These are phyloP conservation scores for Pygocentrus nattereri DNA, from an alignment of 2,797 vertebrate species.

Conservation along the genomic window DNA sequence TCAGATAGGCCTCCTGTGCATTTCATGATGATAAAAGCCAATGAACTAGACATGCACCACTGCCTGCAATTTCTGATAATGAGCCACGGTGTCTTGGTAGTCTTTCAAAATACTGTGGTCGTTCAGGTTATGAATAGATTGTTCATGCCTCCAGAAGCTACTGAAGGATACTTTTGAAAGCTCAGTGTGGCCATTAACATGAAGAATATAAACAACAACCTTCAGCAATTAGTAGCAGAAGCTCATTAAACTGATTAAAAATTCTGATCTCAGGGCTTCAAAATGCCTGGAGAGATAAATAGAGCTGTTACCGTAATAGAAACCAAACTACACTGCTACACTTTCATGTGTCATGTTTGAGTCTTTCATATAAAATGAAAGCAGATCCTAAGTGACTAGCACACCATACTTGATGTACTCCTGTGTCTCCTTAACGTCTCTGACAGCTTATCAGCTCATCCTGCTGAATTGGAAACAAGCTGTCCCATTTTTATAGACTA, in stretches of 20 bases:
- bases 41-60: background rate
- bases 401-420: too few relatives aligned
- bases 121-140: background rate
- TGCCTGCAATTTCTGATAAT: background rate
- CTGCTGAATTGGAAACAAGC: too few relatives aligned
- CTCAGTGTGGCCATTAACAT: background rate
- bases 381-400: too few relatives aligned
- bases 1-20: background rate
- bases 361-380: background rate
- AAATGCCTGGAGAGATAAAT: background rate
- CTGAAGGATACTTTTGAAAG: background rate
- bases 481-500: too few relatives aligned
- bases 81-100: constrained; percentile 10
- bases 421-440: too few relatives aligned
- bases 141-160: too few relatives aligned
- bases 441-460: too few relatives aligned
- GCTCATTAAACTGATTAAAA: background rate
- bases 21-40: constrained; percentile 12
- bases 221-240: background rate
- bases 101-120: background rate
- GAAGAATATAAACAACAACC: background rate
- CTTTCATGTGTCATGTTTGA: background rate
- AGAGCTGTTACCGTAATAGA: background rate
- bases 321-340: background rate
- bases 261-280: background rate